phyloP scores from a whole-genome alignment of 2,113 vertebrate genomes.

The Martes martes region DNA sequence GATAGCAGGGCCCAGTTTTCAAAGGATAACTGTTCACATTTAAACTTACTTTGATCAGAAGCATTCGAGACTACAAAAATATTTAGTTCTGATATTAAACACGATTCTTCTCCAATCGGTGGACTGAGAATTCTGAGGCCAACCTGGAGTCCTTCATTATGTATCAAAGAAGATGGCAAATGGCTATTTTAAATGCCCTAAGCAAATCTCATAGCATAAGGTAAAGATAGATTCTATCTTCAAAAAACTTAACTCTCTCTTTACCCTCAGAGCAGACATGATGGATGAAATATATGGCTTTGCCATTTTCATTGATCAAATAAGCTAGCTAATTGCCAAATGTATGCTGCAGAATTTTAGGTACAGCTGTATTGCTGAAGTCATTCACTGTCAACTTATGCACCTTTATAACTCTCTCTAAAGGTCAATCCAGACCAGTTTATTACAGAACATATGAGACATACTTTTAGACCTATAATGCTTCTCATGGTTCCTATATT shows the following conservation, averaged over 20 bases:
- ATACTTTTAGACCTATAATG: background rate
- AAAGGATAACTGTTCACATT: background rate
- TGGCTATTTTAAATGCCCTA: background rate
- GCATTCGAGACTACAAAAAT: background rate
- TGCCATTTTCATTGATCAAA: background rate
- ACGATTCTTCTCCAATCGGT: background rate
- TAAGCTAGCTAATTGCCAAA: background rate
- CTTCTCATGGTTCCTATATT: background rate
- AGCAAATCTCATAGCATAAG: background rate
- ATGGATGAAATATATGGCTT: background rate
- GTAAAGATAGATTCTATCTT: background rate
- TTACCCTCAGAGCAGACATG: background rate
- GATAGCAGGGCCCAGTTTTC: background rate
- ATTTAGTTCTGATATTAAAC: background rate
- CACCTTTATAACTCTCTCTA: conserved; percentile 7
- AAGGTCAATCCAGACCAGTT: background rate
- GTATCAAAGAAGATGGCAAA: background rate
- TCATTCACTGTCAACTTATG: background rate
- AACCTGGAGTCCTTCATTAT: background rate
- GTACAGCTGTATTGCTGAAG: background rate
- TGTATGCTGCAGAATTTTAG: background rate
- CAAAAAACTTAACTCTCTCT: background rate
- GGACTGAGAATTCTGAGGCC: background rate
- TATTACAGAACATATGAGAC: background rate
- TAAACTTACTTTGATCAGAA: background rate